Evolutionary conservation across 2,113 vertebrate genomes (phyloP).

Genomic region (Typhlomys cinereus): DNA sequence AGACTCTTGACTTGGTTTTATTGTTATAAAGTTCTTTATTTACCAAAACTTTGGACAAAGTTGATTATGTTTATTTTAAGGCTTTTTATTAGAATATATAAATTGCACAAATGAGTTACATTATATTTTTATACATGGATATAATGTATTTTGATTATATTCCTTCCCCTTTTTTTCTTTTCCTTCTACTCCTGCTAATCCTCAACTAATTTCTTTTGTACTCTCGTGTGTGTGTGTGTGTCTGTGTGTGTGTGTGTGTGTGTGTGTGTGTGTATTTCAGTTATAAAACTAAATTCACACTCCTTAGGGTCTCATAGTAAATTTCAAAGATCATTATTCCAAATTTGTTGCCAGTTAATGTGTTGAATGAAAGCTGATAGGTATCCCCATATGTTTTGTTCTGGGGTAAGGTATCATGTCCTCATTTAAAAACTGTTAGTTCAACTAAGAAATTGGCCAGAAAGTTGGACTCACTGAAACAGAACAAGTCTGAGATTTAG

Average conservation of each 20-base stretch:
- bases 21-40: slow-evolving; percentile 47
- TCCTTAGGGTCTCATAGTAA: neutral
- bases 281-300: slow-evolving; percentile 29
- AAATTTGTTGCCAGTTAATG: neutral
- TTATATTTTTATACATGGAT: neutral
- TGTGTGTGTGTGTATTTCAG: neutral
- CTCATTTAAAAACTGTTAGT: neutral
- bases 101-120: neutral
- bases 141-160: neutral
- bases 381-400: neutral
- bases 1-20: slow-evolving; percentile 44
- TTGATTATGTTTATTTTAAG: neutral
- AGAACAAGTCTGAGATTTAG: neutral
- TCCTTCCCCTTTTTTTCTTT: no score
- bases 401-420: neutral
- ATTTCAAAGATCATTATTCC: neutral
- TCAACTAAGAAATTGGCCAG: slow-evolving; percentile 1
- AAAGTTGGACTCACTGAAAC: neutral
- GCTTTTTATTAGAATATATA: neutral
- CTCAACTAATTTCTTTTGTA: neutral
- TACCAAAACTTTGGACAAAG: slow-evolving; percentile 18
- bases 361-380: neutral
- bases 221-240: neutral
- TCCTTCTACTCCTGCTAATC: neutral
- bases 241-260: no score